Evolutionary conservation across 2,888 invertebrate genomes (phyloP).

Genomic region (Globia sparganii): DNA sequence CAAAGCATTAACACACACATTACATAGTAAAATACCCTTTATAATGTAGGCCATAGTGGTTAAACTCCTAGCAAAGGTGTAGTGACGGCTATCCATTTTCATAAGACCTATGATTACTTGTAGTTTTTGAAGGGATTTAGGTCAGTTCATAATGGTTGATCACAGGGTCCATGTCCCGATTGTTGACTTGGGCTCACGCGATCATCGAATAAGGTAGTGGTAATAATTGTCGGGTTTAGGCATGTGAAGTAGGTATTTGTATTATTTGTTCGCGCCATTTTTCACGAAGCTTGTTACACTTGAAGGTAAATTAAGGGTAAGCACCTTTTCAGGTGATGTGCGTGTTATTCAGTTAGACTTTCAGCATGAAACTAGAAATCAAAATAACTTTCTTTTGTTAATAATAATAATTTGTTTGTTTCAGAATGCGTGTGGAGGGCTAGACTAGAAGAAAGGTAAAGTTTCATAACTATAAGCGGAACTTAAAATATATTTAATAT

Average conservation of each 20-base stretch:
- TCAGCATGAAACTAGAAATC: not conserved
- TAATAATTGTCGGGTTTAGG: slow-evolving; percentile 50
- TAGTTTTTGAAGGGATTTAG: slow-evolving; percentile 52
- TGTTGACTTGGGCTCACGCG: slow-evolving; percentile 74
- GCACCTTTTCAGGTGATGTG: slow-evolving; percentile 23
- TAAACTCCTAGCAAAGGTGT: slow-evolving; percentile 62
- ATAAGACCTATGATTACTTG: slow-evolving; percentile 57
- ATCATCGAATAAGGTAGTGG: slow-evolving; percentile 61
- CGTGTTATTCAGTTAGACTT: not conserved
- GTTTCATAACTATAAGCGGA: not conserved
- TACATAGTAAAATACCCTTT: slow-evolving; percentile 60
- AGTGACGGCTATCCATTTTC: slow-evolving; percentile 52
- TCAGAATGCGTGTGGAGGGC: slow-evolving; percentile 63
- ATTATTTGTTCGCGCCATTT: slow-evolving; percentile 39
- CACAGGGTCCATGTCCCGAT: slow-evolving; percentile 69
- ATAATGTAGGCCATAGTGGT: slow-evolving; percentile 55
- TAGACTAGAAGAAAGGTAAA: slow-evolving; percentile 61
- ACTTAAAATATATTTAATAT: not conserved
- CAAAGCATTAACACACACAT: slow-evolving; percentile 42
- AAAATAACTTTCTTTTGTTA: not conserved
- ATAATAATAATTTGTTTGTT: slow-evolving; percentile 64
- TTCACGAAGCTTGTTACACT: slow-evolving; percentile 39
- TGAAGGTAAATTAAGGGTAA: slow-evolving; percentile 43
- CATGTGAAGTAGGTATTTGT: slow-evolving; percentile 45
- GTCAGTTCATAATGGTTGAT: slow-evolving; percentile 66